Base-by-base conservation (phyloP, 23 tunicate genomes). In the Styela clava region DNA sequence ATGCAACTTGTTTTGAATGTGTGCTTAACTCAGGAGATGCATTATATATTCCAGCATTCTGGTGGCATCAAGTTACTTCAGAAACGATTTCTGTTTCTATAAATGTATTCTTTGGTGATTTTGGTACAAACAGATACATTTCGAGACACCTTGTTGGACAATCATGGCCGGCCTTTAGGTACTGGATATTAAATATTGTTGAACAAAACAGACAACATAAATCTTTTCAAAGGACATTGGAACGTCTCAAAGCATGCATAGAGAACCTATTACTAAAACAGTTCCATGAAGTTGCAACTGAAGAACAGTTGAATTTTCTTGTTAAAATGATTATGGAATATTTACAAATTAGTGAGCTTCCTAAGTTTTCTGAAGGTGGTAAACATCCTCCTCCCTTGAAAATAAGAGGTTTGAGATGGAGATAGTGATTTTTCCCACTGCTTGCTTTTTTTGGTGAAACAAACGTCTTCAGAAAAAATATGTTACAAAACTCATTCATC, bases 21-120 rank as follows among this genome's bases (percentile, higher is more conserved):
- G 35, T 64, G 20, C 61, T 93, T 3, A 35, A 80, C 24, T 71
- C 91, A 64, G 98, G 98, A 20, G 98, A 93, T 27, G 84, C 88
- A 89, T 73, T 94, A 20, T 82, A 84, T 24, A 95, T 95, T 35
- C 99, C 99, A 32, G 99, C 99, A 24, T 89, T 95, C 51, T 95
- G 99, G 99, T 95, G 99, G 99, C 99, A 95, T 68, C 99, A 95
- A 70, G 92, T 95, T 1, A 78, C 96, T 20, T 90, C 99, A 3
- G 67, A 88, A 67, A 86, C 89, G 23, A 88, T 90, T 24, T 85
- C 91, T 3, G 92, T 90, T 9, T 95, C 99, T 21, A 79, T 86
- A 61, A 94, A 94, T 69, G 91, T 69, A 2, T 95, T 95, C 52
- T 95, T 90, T 56, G 99, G 99, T 25, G 99, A 95, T 72, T 68